Conservation (phyloP, 1,140 invertebrate genomes). For the Cotesia typhae region DNA sequence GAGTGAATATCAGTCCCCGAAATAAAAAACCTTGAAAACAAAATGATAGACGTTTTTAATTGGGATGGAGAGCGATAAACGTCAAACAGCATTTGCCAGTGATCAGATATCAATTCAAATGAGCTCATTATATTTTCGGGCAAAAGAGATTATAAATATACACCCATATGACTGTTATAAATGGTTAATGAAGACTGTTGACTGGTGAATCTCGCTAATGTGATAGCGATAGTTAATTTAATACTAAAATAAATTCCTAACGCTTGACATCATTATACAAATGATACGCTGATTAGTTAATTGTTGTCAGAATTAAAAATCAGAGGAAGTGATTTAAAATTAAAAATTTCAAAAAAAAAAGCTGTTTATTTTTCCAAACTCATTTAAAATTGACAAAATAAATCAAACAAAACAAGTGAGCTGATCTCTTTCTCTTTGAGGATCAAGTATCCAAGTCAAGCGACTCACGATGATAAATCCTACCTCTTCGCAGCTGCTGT, state of each 20-base stretch:
- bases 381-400: background rate
- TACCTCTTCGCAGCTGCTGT: constrained; percentile 14
- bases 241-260: background rate
- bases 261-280: background rate
- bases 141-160: constrained; percentile 42
- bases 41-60: constrained; percentile 57
- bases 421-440: constrained; percentile 10
- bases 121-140: constrained; percentile 59
- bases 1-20: too few relatives aligned
- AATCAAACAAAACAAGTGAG: constrained; percentile 1
- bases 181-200: constrained; percentile 53
- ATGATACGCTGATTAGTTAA: constrained; percentile 1
- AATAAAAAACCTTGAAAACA: constrained; percentile 34
- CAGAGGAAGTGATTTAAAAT: too few relatives aligned
- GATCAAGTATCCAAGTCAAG: constrained; percentile 3
- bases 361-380: background rate
- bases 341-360: too few relatives aligned
- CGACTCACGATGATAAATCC: constrained; percentile 1
- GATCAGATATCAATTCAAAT: constrained; percentile 60
- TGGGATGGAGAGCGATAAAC: constrained; percentile 37
- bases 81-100: constrained; percentile 48
- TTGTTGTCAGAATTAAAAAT: too few relatives aligned
- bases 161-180: constrained; percentile 42
- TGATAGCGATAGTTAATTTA: background rate
- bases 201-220: too few relatives aligned